phyloP scores from a whole-genome alignment of 2,888 invertebrate genomes.

The Arenicola marina region DNA sequence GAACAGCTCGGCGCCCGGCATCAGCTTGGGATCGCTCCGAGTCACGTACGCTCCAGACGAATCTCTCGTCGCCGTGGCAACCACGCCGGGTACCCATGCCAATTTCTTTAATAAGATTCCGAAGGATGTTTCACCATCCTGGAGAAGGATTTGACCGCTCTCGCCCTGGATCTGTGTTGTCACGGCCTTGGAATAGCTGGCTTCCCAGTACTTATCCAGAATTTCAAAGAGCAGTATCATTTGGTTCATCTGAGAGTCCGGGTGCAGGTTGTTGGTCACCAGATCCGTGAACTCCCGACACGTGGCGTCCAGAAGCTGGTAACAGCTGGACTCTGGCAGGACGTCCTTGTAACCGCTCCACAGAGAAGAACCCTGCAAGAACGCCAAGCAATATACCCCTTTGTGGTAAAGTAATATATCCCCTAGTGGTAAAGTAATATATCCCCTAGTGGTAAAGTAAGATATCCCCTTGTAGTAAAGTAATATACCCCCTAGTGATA shows the following conservation, averaged over 20 bases:
- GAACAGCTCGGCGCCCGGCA: no score
- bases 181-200: conserved; percentile 25
- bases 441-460: no score
- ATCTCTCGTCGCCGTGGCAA: no score
- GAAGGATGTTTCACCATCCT: conserved; percentile 44
- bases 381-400: no score
- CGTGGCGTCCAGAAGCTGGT: conserved; percentile 33
- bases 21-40: no score
- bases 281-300: conserved; percentile 48
- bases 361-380: conserved; percentile 37
- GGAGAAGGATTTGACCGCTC: conserved; percentile 30
- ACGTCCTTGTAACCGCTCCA: conserved; percentile 42
- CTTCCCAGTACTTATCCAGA: conserved; percentile 43
- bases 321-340: conserved; percentile 34
- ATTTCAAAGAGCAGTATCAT: conserved; percentile 42
- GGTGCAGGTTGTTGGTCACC: conserved; percentile 30
- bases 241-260: conserved; percentile 31
- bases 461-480: no score
- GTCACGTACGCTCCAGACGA: no score
- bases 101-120: conserved; percentile 39
- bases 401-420: no score
- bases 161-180: conserved; percentile 31
- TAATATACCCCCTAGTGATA: no score
- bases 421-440: no score
- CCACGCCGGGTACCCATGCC: conserved; percentile 46